Base-by-base conservation (phyloP, 2,888 invertebrate species). In the Volucella bombylans region DNA sequence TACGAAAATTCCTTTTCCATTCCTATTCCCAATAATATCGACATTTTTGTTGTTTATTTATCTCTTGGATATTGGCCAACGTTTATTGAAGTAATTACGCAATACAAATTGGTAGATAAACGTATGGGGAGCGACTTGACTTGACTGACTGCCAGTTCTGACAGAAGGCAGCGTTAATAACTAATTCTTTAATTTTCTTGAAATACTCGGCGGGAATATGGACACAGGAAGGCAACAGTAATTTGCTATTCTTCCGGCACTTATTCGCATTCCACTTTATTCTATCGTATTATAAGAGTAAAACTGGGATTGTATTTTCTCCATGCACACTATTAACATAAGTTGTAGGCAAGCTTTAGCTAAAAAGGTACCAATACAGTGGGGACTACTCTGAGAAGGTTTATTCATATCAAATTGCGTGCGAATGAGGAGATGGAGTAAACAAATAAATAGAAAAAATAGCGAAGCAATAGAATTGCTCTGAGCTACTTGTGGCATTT, bases 1-100 rank as follows among this genome's bases (percentile, higher is more conserved):
- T 62, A 38, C 10, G 68, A 62, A 45, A 55, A 15, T 67, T 50
- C 72, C 45, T 76, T 81, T 67, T 69, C 86, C 87, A 69, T 86
- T 76, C 78, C 80, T 88, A 85, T 85, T 82, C 83, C 85, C 87
- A 77, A 87, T 87, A 87, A 85, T 31, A 87, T 86, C 43, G 45
- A 65, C 23, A 59, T 62, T 76, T 57, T 72, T 50, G 55, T 77
- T 81, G 77, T 82, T 82, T 67, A 69, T 59, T 85, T 87, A 82
- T 87, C 86, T 73, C 76, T 87, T 83, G 82, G 76, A 76, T 79
- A 82, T 86, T 74, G 52, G 72, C 65, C 85, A 64, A 81, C 62
- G 78, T 88, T 87, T 86, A 73, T 83, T 87, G 86, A 86, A 82
- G 86, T 87, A 73, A 78, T 68, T 78, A 57, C 72, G 62, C 61